Conservation (phyloP, 2,113 vertebrate species). For the Perca fluviatilis region DNA sequence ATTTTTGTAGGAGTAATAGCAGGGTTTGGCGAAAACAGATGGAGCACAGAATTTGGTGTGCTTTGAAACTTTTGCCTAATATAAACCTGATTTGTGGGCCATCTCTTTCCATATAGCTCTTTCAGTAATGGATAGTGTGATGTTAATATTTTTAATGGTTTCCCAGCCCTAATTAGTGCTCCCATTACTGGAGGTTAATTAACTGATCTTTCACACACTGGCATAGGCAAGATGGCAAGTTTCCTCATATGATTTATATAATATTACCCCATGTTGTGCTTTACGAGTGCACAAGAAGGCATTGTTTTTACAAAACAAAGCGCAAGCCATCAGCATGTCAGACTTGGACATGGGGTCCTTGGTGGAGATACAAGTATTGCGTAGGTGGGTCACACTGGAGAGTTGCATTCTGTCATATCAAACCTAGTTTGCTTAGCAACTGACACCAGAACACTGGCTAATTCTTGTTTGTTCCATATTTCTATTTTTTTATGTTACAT, state of each 20-base stretch:
- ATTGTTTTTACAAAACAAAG: neutral
- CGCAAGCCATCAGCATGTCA: neutral
- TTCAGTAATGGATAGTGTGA: slow-evolving; percentile 21
- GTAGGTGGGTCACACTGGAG: slow-evolving; percentile 58
- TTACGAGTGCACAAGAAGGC: neutral
- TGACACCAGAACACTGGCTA: slow-evolving; percentile 54
- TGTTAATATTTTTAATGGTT: slow-evolving; percentile 35
- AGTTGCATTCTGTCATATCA: slow-evolving; percentile 60
- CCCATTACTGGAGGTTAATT: slow-evolving; percentile 58
- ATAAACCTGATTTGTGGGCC: slow-evolving; percentile 24
- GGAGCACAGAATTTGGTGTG: neutral
- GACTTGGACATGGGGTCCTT: slow-evolving; percentile 32
- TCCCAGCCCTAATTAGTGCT: slow-evolving; percentile 38
- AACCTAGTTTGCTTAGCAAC: slow-evolving; percentile 77
- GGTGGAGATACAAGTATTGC: slow-evolving; percentile 28
- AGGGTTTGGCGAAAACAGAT: neutral
- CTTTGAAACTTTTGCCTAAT: slow-evolving; percentile 12
- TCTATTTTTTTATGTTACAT: too few species aligned
- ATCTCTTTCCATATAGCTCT: slow-evolving; percentile 14
- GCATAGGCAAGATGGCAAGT: neutral
- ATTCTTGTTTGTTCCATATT: slow-evolving; percentile 23
- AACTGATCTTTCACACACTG: slow-evolving; percentile 40
- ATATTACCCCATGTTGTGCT: neutral
- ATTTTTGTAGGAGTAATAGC: neutral
- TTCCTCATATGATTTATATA: neutral